phyloP scores from a whole-genome alignment of 1,140 invertebrate genomes.

The Euura lappo region DNA sequence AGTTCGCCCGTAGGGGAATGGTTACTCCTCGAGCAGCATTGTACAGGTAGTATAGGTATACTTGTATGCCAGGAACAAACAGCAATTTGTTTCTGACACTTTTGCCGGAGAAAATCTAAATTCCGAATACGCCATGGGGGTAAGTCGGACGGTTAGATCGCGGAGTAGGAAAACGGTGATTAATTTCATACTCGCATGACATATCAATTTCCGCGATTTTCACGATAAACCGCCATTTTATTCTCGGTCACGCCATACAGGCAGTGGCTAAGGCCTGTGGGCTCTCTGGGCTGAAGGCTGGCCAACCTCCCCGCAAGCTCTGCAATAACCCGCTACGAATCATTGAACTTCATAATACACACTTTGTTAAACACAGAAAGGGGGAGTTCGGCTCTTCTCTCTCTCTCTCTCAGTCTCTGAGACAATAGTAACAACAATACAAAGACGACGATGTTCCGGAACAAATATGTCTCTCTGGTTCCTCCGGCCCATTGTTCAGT shows the following conservation, averaged over 20 bases:
- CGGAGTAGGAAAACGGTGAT: neutral
- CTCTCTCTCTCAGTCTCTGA: neutral
- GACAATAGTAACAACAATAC: neutral
- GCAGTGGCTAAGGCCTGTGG: neutral
- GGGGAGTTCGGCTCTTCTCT: too few relatives aligned
- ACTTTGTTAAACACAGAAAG: too few relatives aligned
- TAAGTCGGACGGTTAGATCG: neutral
- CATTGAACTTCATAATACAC: neutral
- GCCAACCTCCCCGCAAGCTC: neutral
- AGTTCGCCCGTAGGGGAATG: too few relatives aligned
- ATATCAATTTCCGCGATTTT: conserved; percentile 2
- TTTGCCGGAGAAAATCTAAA: neutral
- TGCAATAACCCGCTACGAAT: neutral
- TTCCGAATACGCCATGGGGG: neutral
- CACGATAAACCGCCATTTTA: neutral
- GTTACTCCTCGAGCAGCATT: too few relatives aligned
- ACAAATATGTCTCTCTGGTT: neutral
- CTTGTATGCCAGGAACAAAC: neutral
- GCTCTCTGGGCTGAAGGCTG: neutral
- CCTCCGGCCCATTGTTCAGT: neutral
- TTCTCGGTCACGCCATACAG: neutral
- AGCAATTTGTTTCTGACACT: conserved; percentile 1
- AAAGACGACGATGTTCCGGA: neutral
- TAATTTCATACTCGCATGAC: conserved; percentile 5
- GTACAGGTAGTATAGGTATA: neutral